These are phyloP conservation scores for Cephus nigrinus DNA, from an alignment of 2,888 invertebrate species.

Conservation along the genomic window DNA sequence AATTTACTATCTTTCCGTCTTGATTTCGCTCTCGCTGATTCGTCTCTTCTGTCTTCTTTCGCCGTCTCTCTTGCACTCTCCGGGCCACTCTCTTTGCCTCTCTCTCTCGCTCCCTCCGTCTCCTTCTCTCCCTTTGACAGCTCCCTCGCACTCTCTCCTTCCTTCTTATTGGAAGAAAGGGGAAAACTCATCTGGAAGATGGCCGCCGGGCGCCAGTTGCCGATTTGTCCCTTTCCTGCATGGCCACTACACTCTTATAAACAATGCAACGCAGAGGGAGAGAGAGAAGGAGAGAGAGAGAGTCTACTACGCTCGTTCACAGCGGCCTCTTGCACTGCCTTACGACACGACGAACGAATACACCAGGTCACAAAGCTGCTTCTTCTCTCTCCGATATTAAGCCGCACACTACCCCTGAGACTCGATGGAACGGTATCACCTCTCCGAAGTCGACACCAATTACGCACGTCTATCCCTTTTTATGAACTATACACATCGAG, in stretches of 20 bases:
- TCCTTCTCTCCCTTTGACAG: slow-evolving; percentile 4
- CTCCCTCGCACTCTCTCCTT: slow-evolving; percentile 5
- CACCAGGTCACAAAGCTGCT: not conserved
- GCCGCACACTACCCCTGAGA: slow-evolving; percentile 16
- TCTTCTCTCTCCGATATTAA: not conserved
- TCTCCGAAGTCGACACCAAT: not conserved
- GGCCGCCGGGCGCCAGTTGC: slow-evolving; percentile 69
- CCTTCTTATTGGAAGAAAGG: slow-evolving; percentile 47
- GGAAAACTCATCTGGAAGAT: slow-evolving; percentile 71
- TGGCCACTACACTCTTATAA: slow-evolving; percentile 32
- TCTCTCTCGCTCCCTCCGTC: slow-evolving; percentile 14
- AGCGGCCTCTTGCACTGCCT: not conserved
- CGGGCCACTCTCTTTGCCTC: slow-evolving; percentile 7
- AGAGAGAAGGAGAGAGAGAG: not conserved
- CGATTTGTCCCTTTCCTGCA: slow-evolving; percentile 55
- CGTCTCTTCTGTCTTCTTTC: slow-evolving; percentile 19
- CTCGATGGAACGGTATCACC: not conserved
- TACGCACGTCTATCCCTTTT: slow-evolving; percentile 11
- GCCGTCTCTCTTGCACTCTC: slow-evolving; percentile 12
- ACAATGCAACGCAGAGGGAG: slow-evolving; percentile 20
- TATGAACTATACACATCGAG: slow-evolving; percentile 13
- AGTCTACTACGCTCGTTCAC: not conserved
- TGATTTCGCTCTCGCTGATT: slow-evolving; percentile 26
- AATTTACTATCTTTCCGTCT: not conserved
- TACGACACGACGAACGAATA: not conserved